Evolutionary conservation across 2,797 vertebrate species (phyloP).

Genomic region (Chelidonichthys spinosus): DNA sequence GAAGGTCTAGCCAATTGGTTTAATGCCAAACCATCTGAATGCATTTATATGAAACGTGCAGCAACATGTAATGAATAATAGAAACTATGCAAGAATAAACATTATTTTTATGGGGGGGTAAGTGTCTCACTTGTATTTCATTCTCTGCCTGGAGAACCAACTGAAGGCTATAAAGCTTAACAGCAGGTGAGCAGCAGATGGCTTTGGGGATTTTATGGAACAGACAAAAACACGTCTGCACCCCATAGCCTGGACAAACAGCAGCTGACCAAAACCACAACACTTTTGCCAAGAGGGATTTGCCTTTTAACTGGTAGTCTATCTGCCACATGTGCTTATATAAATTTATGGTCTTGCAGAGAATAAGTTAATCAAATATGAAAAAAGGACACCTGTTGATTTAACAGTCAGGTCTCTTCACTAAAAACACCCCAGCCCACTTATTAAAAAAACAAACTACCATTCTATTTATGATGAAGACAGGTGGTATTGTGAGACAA

Average conservation of each 20-base stretch:
- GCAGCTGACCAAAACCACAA: conserved; percentile 1
- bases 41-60: background rate
- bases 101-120: background rate
- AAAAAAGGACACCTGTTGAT: background rate
- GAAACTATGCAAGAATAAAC: background rate
- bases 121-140: background rate
- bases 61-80: background rate
- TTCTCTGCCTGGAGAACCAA: conserved; percentile 34
- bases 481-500: background rate
- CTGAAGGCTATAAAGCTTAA: conserved; percentile 54
- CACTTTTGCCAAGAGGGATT: background rate
- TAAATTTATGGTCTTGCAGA: background rate
- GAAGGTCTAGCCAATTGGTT: background rate
- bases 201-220: conserved; percentile 63
- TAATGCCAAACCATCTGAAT: background rate
- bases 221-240: conserved; percentile 37
- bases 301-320: background rate
- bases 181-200: conserved; percentile 55
- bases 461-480: background rate
- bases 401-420: background rate
- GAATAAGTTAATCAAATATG: background rate
- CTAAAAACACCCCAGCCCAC: background rate
- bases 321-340: background rate
- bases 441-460: background rate
- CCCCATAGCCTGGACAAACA: conserved; percentile 27